Evolutionary conservation across 2,888 invertebrate genomes (phyloP), one percentile per base, ranked within the genome.

Genomic region (Tetropium fuscum): DNA sequence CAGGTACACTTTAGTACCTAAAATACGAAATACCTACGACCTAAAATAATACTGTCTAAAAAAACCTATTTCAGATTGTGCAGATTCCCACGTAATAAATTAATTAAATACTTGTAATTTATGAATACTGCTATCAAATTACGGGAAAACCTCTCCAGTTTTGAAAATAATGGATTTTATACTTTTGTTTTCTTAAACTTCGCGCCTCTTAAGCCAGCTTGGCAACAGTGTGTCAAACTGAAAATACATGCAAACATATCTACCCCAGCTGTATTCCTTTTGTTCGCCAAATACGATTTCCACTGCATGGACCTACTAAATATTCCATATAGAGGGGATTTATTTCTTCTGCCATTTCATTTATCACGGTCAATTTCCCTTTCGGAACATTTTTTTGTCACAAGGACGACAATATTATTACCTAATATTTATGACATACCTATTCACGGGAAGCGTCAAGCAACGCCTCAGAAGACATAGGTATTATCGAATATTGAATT

Each of bases 181-280:
- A n/a, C n/a, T n/a, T n/a, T n/a, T n/a, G n/a, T n/a, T n/a, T n/a
- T n/a, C n/a, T n/a, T n/a, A n/a, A n/a, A n/a, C n/a, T n/a, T n/a
- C n/a, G n/a, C n/a, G n/a, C n/a, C n/a, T n/a, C n/a, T n/a, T n/a
- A n/a, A n/a, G n/a, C n/a, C n/a, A n/a, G n/a, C n/a, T n/a, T 44
- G 63, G 60, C 59, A 66, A 61, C 49, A 8, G 2, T 19, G 47
- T 16, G 19, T 30, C 7, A 11, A 30, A 18, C 49, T 32, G 53
- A 38, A n/a, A 59, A 53, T 53, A 25, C 27, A 43, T 53, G 19
- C 34, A 43, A 53, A 43, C 30, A 53, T 34, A 32, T 53, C 43
- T 44, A 53, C 53, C 44, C 53, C 43, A 43, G 53, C 53, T 53
- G 53, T 16, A 22, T 44, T 53, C 44, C 53, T 53, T 53, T 53